Evolutionary conservation across 2,113 vertebrate genomes (phyloP), one percentile per base, ranked within the genome.

Genomic region (Channa maculata): DNA sequence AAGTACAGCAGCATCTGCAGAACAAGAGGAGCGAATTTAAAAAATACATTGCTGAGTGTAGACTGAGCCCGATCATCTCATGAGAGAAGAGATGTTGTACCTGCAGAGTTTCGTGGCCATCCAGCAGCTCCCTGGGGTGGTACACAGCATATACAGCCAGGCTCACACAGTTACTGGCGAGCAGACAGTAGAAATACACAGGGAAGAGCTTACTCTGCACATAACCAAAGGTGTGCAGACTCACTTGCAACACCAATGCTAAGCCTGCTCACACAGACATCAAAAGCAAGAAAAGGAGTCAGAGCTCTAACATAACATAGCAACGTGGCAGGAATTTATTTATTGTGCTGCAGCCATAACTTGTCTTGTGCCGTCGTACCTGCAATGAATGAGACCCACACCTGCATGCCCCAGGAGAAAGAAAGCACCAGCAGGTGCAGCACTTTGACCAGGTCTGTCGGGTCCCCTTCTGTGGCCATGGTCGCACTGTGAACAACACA

Each of bases 131-230:
- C 72, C 93, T 85, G 36, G 94, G 91, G 36, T 94, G 92, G 77
- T 95, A 95, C 10, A 91, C 77, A 0, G 94, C 94, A 45, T 93
- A 94, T 70, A 96, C 65, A 1, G 91, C 91, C 84, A 98, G 88
- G 78, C 90, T 96, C 82, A 95, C 3, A 7, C 93, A 79, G 62
- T 93, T 93, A 53, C 94, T 93, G 5, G 81, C 93, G 89, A 96
- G 70, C 76, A 95, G 82, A 46, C 92, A 91, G 77, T 95, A 93
- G 83, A 96, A 95, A 75, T 96, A 97, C 1, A 94, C 88, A 0
- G 96, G 96, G 83, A 97, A 96, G 45, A 97, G 91, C 58, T 95
- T 96, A 81, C 96, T 95, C 86, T 97, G 96, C 61, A 97, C 96
- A 1, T 94, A 83, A 37, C 96, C 95, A 1, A 97, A 96, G 3